These are phyloP conservation scores for Neopipo cinnamomea DNA, from an alignment of 2,113 vertebrate genomes.

Conservation along the genomic window DNA sequence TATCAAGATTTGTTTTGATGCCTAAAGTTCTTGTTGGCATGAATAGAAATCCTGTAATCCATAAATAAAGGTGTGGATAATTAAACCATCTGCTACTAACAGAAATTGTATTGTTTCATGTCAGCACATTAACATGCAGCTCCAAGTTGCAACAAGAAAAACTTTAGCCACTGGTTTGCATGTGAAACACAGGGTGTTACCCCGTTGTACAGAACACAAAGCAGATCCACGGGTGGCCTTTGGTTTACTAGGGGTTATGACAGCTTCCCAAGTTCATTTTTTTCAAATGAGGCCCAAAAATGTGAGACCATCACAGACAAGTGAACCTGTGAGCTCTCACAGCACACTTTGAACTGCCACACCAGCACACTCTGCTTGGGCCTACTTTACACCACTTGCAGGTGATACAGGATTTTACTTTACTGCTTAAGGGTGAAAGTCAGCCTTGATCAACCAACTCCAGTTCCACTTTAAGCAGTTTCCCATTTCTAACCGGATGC, in stretches of 20 bases:
- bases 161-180: neutral
- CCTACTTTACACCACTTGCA: neutral
- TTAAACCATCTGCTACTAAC: slow-evolving; percentile 49
- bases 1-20: slow-evolving; percentile 18
- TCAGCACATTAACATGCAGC: neutral
- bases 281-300: neutral
- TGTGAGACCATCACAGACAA: fast-evolving
- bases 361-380: fast-evolving
- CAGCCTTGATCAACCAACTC: neutral
- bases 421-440: neutral
- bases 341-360: neutral
- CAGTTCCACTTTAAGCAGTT: neutral
- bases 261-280: neutral
- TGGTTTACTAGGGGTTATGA: neutral
- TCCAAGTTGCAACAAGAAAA: slow-evolving; percentile 55
- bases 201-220: neutral
- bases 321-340: neutral
- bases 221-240: neutral
- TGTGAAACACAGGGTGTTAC: neutral
- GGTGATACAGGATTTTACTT: neutral
- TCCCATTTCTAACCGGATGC: neutral
- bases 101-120: slow-evolving; percentile 4
- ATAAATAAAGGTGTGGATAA: slow-evolving; percentile 38
- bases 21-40: slow-evolving; percentile 17
- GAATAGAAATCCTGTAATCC: slow-evolving; percentile 24